These are phyloP conservation scores for Pasiphila rectangulata DNA, from an alignment of 2,888 invertebrate species.

Conservation along the genomic window DNA sequence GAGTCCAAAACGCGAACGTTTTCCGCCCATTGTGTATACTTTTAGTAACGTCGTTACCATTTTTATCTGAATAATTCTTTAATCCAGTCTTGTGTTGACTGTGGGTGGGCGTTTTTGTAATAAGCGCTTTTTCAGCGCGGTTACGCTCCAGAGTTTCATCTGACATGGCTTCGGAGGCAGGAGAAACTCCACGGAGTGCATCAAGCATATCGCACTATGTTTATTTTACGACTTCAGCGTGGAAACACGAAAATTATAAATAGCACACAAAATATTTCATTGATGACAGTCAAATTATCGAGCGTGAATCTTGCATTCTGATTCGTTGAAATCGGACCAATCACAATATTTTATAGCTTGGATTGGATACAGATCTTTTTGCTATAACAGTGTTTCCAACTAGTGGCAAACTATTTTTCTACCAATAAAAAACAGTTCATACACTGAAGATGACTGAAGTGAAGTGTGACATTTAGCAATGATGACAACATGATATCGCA, in stretches of 20 bases:
- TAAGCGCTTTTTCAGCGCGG: constrained; percentile 66
- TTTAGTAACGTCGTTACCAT: constrained; percentile 70
- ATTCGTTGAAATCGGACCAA: constrained; percentile 46
- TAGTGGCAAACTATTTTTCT: not conserved
- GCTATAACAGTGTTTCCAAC: constrained; percentile 9
- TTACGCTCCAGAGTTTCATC: constrained; percentile 64
- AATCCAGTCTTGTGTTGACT: constrained; percentile 50
- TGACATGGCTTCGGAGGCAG: constrained; percentile 68
- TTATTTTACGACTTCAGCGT: constrained; percentile 34
- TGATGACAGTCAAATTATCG: constrained; percentile 67
- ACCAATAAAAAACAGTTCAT: constrained; percentile 1
- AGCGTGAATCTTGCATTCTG: constrained; percentile 45
- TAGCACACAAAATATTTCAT: constrained; percentile 45
- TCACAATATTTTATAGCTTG: not conserved
- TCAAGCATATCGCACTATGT: constrained; percentile 48
- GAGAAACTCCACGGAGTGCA: constrained; percentile 63
- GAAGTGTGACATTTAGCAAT: constrained; percentile 26
- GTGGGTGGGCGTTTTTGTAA: constrained; percentile 62
- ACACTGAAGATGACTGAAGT: not conserved
- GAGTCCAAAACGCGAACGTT: constrained; percentile 89
- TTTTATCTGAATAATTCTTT: constrained; percentile 71
- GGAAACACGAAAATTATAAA: constrained; percentile 55
- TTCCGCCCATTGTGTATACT: constrained; percentile 72
- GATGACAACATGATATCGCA: constrained; percentile 47
- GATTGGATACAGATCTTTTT: constrained; percentile 11